A percentile compares a stretch with the other conserved stretches of the same genome.
These are phyloP conservation scores for Protonibea diacanthus DNA, from an alignment of 2,797 vertebrate genomes.

Conservation along the genomic window DNA sequence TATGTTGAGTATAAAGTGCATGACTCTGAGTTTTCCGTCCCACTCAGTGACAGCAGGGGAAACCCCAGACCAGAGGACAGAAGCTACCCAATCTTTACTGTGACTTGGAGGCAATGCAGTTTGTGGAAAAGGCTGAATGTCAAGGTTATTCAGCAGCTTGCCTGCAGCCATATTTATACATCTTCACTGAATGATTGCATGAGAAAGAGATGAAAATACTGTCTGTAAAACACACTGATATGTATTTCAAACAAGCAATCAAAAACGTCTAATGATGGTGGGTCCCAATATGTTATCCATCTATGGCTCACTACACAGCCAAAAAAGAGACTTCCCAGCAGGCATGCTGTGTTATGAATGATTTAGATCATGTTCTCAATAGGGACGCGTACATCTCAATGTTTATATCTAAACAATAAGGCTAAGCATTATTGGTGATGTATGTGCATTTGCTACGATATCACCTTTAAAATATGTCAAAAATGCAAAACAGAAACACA, in stretches of 20 bases:
- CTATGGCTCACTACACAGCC: background rate
- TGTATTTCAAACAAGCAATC: background rate
- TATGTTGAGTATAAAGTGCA: conserved; percentile 52
- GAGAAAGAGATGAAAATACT: background rate
- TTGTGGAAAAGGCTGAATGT: conserved; percentile 67
- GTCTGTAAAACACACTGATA: background rate
- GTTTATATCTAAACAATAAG: too few species aligned
- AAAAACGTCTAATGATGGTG: background rate
- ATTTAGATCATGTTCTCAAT: background rate
- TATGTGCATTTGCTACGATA: too few species aligned
- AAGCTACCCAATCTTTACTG: conserved; percentile 28
- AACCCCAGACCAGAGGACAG: conserved; percentile 44
- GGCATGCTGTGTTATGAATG: background rate
- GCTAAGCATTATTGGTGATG: too few species aligned
- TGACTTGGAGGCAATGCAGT: conserved; percentile 63
- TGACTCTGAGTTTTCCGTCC: conserved; percentile 65
- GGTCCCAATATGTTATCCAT: background rate
- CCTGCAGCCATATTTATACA: conserved; percentile 40
- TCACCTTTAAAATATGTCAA: too few species aligned
- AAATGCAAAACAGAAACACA: too few species aligned
- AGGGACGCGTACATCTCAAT: too few species aligned
- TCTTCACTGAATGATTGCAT: conserved; percentile 20
- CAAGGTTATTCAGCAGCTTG: conserved; percentile 54
- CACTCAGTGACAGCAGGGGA: conserved; percentile 47
- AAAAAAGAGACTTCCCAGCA: background rate